A percentile compares a stretch with the other conserved stretches of the same genome.
These are phyloP conservation scores for Notarius quadriscutis DNA, from an alignment of 2,113 vertebrate genomes.

Conservation along the genomic window DNA sequence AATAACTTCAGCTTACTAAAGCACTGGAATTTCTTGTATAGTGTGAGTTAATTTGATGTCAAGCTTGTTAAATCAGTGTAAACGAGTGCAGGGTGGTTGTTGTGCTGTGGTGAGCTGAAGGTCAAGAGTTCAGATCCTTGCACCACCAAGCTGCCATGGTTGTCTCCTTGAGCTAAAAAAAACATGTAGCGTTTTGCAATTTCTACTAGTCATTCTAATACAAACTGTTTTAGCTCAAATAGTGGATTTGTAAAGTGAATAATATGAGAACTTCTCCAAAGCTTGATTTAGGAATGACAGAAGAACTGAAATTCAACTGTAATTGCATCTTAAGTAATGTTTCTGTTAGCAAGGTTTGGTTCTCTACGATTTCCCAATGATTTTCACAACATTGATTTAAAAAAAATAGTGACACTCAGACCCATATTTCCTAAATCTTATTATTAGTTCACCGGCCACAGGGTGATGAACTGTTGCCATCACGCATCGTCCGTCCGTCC, in stretches of 20 bases:
- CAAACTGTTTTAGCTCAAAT: background rate
- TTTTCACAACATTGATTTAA: background rate
- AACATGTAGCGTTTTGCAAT: background rate
- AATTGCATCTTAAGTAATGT: background rate
- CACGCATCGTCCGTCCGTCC: too few species aligned
- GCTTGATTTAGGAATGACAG: background rate
- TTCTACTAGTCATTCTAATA: background rate
- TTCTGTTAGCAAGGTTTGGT: background rate
- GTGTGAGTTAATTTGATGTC: background rate
- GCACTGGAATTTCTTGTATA: background rate
- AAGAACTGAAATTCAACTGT: too few species aligned
- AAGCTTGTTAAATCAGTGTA: background rate
- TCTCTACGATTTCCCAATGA: background rate
- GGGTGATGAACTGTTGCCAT: too few species aligned
- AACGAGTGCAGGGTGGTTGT: background rate
- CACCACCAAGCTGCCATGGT: background rate
- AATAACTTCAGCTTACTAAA: background rate
- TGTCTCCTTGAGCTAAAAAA: background rate
- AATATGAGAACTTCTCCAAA: background rate
- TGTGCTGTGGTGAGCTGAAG: constrained; percentile 22
- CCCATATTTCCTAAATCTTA: too few species aligned
- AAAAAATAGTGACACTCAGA: background rate
- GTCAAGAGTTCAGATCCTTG: background rate
- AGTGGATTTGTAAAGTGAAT: background rate
- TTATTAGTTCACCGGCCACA: too few species aligned